Conservation (phyloP, 2,797 vertebrate species). For the Spondyliosoma cantharus region DNA sequence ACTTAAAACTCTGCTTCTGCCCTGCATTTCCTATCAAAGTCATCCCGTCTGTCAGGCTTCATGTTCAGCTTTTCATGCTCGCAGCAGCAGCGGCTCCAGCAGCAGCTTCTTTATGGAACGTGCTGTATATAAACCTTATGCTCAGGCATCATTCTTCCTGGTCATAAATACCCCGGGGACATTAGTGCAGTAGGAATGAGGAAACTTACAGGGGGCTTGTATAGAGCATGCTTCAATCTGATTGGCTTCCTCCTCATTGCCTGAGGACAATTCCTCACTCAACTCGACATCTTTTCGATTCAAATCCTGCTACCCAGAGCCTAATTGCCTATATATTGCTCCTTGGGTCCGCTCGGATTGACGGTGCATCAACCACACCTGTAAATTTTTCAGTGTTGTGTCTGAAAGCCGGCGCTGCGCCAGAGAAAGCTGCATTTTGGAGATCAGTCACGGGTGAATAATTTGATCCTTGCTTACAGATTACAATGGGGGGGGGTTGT, state of each 20-base stretch:
- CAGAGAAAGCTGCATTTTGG: background rate
- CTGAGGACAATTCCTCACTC: conserved; percentile 23
- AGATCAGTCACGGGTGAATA: background rate
- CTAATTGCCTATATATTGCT: conserved; percentile 25
- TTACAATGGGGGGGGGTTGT: no score
- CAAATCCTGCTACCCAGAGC: conserved; percentile 13
- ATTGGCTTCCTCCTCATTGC: conserved; percentile 19
- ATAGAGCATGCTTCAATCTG: background rate
- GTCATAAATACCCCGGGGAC: conserved; percentile 16
- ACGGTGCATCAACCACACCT: background rate
- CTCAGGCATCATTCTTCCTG: background rate
- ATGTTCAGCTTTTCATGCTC: background rate
- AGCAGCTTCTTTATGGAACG: conserved; percentile 9
- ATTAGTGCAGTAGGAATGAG: conserved; percentile 9
- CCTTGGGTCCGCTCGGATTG: background rate
- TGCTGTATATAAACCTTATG: conserved; percentile 5
- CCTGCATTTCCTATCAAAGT: conserved; percentile 5
- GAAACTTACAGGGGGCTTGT: conserved; percentile 1
- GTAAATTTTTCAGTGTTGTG: background rate
- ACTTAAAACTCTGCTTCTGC: background rate
- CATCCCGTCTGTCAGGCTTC: conserved; percentile 9
- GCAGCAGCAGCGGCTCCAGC: background rate
- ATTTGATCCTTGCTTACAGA: background rate
- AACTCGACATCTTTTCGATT: conserved; percentile 31
- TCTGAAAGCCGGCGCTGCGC: background rate